Conservation (phyloP, 2,113 vertebrate genomes). For the Poeciliopsis retropinna region DNA sequence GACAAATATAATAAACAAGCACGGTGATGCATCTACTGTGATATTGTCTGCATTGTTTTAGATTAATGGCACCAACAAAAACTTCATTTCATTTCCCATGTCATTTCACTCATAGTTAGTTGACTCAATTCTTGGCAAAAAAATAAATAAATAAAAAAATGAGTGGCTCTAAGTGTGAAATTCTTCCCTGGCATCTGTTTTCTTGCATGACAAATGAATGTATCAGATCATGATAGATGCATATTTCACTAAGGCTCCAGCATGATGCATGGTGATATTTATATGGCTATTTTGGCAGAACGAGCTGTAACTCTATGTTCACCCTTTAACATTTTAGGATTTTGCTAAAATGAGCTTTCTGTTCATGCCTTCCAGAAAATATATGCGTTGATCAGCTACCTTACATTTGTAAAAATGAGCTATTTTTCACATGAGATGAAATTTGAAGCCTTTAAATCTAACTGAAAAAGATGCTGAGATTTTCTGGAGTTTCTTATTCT, state of each 20-base stretch:
- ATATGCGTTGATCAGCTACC: not conserved
- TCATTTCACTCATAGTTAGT: slow-evolving; percentile 47
- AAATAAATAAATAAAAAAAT: slow-evolving; percentile 9
- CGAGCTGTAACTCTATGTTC: slow-evolving; percentile 14
- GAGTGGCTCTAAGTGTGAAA: slow-evolving; percentile 66
- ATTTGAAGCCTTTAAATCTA: not conserved
- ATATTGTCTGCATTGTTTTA: slow-evolving; percentile 40
- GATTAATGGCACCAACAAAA: slow-evolving; percentile 42
- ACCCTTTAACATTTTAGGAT: not conserved
- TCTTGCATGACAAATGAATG: slow-evolving; percentile 38
- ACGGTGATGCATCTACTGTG: slow-evolving; percentile 11
- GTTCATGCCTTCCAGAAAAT: not conserved
- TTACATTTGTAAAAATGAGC: not conserved
- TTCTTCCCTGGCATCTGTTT: slow-evolving; percentile 37
- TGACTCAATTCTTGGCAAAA: slow-evolving; percentile 43
- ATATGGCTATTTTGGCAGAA: slow-evolving; percentile 37
- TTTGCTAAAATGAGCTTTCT: not conserved
- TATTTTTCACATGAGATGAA: not conserved
- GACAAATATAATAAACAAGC: slow-evolving; percentile 38
- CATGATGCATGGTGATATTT: slow-evolving; percentile 37
- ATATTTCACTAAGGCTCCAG: slow-evolving; percentile 47
- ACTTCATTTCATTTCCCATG: slow-evolving; percentile 57
- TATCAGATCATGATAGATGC: slow-evolving; percentile 53
- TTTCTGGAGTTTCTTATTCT: slow-evolving; percentile 3
- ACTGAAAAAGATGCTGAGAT: not conserved